A percentile compares a stretch with the other conserved stretches of the same genome.
Evolutionary conservation across 2,888 invertebrate species (phyloP).

Genomic region (Drosophila fungiperda): DNA sequence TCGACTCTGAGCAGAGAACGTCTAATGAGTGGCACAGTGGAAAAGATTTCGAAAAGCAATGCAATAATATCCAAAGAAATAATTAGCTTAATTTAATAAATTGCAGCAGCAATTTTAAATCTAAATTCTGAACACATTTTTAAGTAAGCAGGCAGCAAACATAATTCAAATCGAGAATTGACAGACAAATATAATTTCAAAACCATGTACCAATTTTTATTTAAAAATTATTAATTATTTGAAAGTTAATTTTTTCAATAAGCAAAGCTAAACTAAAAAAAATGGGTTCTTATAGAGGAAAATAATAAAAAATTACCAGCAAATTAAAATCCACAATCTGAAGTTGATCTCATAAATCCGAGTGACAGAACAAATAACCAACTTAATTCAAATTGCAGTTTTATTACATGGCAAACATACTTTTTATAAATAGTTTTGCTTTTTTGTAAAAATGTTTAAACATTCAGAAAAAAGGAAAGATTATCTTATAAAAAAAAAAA

Average conservation of each 20-base stretch:
- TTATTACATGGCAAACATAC: background rate
- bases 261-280: background rate
- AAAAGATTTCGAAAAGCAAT: background rate
- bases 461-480: background rate
- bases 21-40: slow-evolving; percentile 57
- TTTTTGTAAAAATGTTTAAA: background rate
- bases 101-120: background rate
- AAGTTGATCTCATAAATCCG: background rate
- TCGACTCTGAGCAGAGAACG: slow-evolving; percentile 13
- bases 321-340: background rate
- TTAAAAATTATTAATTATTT: background rate
- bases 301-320: background rate
- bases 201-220: background rate
- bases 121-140: background rate
- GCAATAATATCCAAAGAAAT: background rate
- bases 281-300: no score
- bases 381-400: background rate
- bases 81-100: background rate
- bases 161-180: background rate
- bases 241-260: background rate
- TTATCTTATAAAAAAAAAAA: background rate
- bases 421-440: background rate
- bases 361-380: background rate
- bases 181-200: no score
- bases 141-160: background rate